phyloP scores from a whole-genome alignment of 1,140 invertebrate genomes.

The Globodera ellingtonae region DNA sequence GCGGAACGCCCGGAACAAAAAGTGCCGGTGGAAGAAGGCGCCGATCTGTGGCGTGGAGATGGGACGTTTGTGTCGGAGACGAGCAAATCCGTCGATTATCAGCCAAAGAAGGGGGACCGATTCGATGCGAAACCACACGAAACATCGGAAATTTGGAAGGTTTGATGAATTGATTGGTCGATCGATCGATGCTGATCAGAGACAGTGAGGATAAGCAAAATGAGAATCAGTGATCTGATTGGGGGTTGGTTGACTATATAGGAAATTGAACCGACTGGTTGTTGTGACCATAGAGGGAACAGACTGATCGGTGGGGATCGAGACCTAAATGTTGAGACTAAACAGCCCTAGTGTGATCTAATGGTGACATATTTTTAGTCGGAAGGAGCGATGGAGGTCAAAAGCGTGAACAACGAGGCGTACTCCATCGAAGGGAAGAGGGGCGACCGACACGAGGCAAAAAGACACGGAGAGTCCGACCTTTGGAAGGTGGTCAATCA shows the following conservation, averaged over 20 bases:
- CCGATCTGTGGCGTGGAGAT: conserved; percentile 18
- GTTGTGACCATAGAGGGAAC: too few species aligned
- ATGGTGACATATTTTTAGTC: not conserved
- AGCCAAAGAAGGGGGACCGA: conserved; percentile 22
- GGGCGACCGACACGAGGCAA: conserved; percentile 23
- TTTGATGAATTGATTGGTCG: not conserved
- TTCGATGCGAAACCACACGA: conserved; percentile 32
- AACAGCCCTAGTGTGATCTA: too few species aligned
- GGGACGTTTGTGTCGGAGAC: conserved; percentile 37
- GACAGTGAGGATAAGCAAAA: too few species aligned
- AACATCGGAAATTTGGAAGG: conserved; percentile 36
- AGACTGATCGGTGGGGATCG: too few species aligned
- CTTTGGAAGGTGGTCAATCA: conserved; percentile 8
- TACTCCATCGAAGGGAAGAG: conserved; percentile 17
- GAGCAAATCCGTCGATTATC: conserved; percentile 17
- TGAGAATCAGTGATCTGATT: too few species aligned
- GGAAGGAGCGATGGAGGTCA: not conserved
- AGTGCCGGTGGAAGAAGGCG: not conserved
- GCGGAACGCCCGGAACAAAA: not conserved
- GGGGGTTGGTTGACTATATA: too few species aligned
- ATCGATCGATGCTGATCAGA: too few species aligned
- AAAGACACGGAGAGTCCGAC: conserved; percentile 16
- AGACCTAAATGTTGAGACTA: too few species aligned
- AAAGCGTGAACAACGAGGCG: conserved; percentile 13
- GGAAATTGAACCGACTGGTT: too few species aligned